Base-by-base conservation (phyloP, 1,140 invertebrate species). In the Pseudoatta argentina region DNA sequence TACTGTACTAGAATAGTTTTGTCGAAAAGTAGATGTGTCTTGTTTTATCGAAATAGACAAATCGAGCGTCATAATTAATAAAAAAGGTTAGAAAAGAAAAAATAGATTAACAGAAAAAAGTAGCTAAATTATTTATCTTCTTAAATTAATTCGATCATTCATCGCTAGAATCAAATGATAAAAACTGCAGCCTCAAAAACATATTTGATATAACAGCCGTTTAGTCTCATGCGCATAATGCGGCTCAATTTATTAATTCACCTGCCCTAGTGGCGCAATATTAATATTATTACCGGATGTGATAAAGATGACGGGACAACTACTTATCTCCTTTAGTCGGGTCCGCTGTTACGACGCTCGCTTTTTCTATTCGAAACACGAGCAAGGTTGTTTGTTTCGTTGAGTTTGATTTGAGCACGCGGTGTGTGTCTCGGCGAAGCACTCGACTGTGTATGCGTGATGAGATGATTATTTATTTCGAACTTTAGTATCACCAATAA, bases 371-470 rank as follows among this genome's bases (percentile, higher is more conserved):
- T 82, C 69, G 48, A 39, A 53, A 55, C 48, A 67, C 63, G 39
- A 61, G 69, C 69, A 73, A 75, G 69, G 27, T 63, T 75, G 57
- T 82, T 82, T 82, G 64, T 82, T 82, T 61, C 79, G 67, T 75
- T 83, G 79, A 83, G 79, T 83, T 75, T 83, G 69, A 83, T 83
- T 83, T 83, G 69, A 83, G 79, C 79, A 83, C 79, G 79, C 79
- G 71, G 55, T 61, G 79, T 73, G 69, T 83, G 18, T 83, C 67
- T 61, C 79, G 69, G 24, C 67, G 51, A 55, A 82, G 69, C 79
- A 73, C 79, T 83, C 79, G 39, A 61, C 69, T 83, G 69, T 83
- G 79, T 83, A 83, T 83, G 69, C 55, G 67, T 59, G 79, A 73
- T 61, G 79, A 73, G 14, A 83, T 73, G 67, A 73, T 75, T 14